Percentiles rank a stretch among this genome's conserved stretches.
phyloP scores from a whole-genome alignment of 1,140 invertebrate genomes.

The Drosophila ananassae region DNA sequence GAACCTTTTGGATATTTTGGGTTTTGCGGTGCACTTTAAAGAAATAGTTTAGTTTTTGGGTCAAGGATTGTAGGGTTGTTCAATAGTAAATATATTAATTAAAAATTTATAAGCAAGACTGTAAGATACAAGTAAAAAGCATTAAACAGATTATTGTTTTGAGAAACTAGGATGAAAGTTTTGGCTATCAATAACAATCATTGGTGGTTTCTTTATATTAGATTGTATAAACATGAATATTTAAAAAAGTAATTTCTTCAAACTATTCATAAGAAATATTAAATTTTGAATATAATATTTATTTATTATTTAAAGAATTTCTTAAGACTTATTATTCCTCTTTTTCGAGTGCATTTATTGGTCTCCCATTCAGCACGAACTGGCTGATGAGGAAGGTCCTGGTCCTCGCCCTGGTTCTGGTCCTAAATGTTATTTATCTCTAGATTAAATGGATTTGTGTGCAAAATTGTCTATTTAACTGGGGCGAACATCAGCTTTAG shows the following conservation, averaged over 20 bases:
- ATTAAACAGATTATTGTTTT: too few species aligned
- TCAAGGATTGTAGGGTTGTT: not conserved
- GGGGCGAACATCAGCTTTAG: conserved; percentile 20
- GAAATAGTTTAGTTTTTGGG: conserved; percentile 8
- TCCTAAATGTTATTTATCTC: conserved; percentile 78
- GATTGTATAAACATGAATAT: too few species aligned
- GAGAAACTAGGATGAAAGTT: not conserved
- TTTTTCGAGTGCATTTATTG: conserved; percentile 25
- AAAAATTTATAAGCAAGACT: not conserved
- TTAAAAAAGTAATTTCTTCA: too few species aligned
- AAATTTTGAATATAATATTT: too few species aligned
- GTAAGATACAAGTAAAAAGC: not conserved
- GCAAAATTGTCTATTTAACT: conserved; percentile 81
- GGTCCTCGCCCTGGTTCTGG: conserved; percentile 31
- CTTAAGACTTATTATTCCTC: too few species aligned
- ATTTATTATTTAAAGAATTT: not conserved
- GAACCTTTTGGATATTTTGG: conserved; percentile 16
- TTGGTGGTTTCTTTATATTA: not conserved
- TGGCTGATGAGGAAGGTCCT: conserved; percentile 1
- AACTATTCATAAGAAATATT: too few species aligned
- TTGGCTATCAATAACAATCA: too few species aligned
- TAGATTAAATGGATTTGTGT: conserved; percentile 82
- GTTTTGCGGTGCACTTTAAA: conserved; percentile 18
- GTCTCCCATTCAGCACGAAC: conserved; percentile 7
- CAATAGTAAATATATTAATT: not conserved